Percentiles rank a stretch among this genome's conserved stretches.
These are phyloP conservation scores for Diachasma alloeum DNA, from an alignment of 1,140 invertebrate species.

Conservation along the genomic window DNA sequence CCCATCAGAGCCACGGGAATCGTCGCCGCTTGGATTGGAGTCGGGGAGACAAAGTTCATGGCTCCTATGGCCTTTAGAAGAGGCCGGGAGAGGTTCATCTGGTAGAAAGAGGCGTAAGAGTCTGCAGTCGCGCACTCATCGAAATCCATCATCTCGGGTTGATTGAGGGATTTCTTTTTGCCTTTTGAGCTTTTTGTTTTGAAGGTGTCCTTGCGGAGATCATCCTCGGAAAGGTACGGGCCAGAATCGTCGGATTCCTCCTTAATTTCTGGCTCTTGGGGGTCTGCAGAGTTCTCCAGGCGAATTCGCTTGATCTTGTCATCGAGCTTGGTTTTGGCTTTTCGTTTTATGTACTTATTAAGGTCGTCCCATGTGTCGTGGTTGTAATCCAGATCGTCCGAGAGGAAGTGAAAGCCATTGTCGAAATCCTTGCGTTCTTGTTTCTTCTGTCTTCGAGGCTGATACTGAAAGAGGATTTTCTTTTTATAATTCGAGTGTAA, in stretches of 20 bases:
- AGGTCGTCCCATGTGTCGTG: conserved; percentile 86
- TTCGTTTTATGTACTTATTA: conserved; percentile 82
- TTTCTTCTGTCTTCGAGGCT: conserved; percentile 78
- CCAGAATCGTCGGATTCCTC: conserved; percentile 34
- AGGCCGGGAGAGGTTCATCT: conserved; percentile 94
- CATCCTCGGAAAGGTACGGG: conserved; percentile 47
- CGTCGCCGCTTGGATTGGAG: conserved; percentile 93
- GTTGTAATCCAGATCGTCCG: conserved; percentile 78
- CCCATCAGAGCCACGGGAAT: conserved; percentile 92
- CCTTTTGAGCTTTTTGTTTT: conserved; percentile 52
- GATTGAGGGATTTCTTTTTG: conserved; percentile 50
- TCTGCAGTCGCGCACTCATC: conserved; percentile 79
- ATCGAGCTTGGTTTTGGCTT: conserved; percentile 73
- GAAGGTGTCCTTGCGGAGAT: conserved; percentile 52
- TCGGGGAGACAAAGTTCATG: conserved; percentile 91
- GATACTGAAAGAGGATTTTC: conserved; percentile 72
- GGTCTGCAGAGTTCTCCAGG: conserved; percentile 57
- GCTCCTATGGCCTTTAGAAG: conserved; percentile 88
- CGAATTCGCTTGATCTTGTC: conserved; percentile 73
- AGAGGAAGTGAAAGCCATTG: conserved; percentile 78
- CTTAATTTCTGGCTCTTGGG: conserved; percentile 70
- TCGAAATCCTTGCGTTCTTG: conserved; percentile 78
- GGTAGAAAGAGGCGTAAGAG: conserved; percentile 81
- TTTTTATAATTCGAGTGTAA: too few species aligned
- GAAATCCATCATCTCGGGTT: conserved; percentile 72